Evolutionary conservation across 2,113 vertebrate genomes (phyloP), one percentile per base, ranked within the genome.

Genomic region (Gymnogyps californianus): DNA sequence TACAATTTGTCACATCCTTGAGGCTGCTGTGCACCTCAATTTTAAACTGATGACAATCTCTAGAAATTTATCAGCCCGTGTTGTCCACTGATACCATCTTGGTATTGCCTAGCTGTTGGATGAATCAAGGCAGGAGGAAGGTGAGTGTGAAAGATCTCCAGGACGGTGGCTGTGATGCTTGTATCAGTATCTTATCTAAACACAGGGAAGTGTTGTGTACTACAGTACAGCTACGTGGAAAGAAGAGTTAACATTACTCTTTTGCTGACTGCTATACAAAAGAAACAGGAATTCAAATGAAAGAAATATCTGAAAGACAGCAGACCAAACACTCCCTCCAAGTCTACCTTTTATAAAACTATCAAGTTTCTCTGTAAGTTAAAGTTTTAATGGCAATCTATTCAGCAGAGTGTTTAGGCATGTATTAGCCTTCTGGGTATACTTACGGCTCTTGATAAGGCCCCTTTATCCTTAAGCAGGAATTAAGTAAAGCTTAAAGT

Each of bases 401-500:
- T 80, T 80, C 88, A 86, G 49, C 71, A 83, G 61, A 79, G 28
- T 87, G 70, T 54, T 96, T 65, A 87, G 82, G 78, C 52, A 83
- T 59, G 44, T 61, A 55, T 85, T 91, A 77, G 36, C 66, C 95
- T 93, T 93, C 78, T 82, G 89, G 85, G 71, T 66, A 51, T 92
- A 77, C 70, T 94, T 85, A 86, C 0, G 6, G 25, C 38, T 95
- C 84, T 47, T 70, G 89, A 90, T 94, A 94, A 95, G 54, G 38
- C 18, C 29, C 32, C 75, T 94, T 95, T 93, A 87, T 97, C 70
- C 91, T 55, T 85, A 85, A 87, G 36, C 29, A 85, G 71, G 70
- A 93, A 91, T 95, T 93, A 94, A 93, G 66, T 65, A 83, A 82
- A 89, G 42, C 62, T 94, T 66, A 80, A 84, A 95, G 58, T 66